phyloP scores from a whole-genome alignment of 2,888 invertebrate species.

The Patella depressa region DNA sequence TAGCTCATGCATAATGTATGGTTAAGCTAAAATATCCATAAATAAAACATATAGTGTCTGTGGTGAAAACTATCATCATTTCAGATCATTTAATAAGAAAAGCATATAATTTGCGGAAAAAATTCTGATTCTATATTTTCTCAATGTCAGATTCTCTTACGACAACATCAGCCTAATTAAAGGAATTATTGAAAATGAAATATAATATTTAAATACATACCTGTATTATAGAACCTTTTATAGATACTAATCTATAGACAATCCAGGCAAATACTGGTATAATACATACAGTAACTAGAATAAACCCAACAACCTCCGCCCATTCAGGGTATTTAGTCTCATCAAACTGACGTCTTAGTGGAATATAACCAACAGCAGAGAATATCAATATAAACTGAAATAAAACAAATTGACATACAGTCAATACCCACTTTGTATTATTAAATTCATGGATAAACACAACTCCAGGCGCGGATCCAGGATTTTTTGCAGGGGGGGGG shows the following conservation, averaged over 20 bases:
- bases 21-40: too few species aligned
- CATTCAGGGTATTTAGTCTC: constrained; percentile 79
- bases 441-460: not conserved
- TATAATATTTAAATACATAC: constrained; percentile 25
- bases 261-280: constrained; percentile 52
- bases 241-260: constrained; percentile 37
- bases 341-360: constrained; percentile 76
- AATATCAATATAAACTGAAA: constrained; percentile 75
- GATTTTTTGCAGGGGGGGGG: too few species aligned
- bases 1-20: too few species aligned
- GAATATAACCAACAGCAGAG: constrained; percentile 78
- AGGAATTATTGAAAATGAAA: too few species aligned
- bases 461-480: too few species aligned
- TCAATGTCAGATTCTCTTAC: too few species aligned
- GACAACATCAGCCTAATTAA: too few species aligned
- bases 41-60: too few species aligned
- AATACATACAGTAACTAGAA: constrained; percentile 72
- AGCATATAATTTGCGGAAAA: too few species aligned
- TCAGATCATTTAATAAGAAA: too few species aligned
- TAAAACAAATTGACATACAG: not conserved
- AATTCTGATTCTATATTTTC: too few species aligned
- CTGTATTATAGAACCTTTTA: constrained; percentile 43
- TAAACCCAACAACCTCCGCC: constrained; percentile 81
- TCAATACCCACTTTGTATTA: not conserved
- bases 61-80: too few species aligned